Evolutionary conservation across 1,140 invertebrate genomes (phyloP), one percentile per base, ranked within the genome.

Genomic region (Eupeodes corollae): DNA sequence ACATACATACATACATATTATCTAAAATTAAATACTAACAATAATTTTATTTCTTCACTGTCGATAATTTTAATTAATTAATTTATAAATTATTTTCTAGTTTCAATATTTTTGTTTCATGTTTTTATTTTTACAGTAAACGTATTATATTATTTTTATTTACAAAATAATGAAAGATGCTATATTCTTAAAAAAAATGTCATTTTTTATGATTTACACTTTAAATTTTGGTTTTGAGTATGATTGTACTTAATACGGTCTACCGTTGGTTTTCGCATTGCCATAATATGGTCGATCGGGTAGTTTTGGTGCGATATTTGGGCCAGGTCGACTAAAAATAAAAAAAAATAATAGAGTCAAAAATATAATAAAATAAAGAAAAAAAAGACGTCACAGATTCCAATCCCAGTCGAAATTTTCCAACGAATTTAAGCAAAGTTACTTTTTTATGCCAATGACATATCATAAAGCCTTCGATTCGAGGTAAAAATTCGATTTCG

Each of bases 241-340:
- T 37, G 15, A 37, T n/a, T 48, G 21, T 45, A 26, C 30, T 35
- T 47, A 59, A 35, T 52, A 59, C 15, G 56, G 59, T 31, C 61
- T 56, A 46, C 57, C 56, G 47, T 63, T 63, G 14, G 56, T 58
- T 19, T 55, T 62, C 34, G 59, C 61, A n/a, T 58, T 58, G 37
- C 61, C 61, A 39, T 63, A 61, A 11, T 56, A 59, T 5, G 60
- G 60, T 18, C 61, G 54, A 46, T 64, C 61, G 15, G 61, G 61
- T 40, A 64, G 52, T 47, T 59, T 63, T 37, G 61, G 62, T 45
- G 62, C 60, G 8, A 55, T 54, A 52, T 61, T 64, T 41, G 54
- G 53, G n/a, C 55, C 56, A 13, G 59, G 60, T 21, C 60, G 61
- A 39, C 61, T 64, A 34, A 21, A 52, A 48, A 38, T 42, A 44